A percentile compares a stretch with the other conserved stretches of the same genome.
These are phyloP conservation scores for Caenorhabditis drosophilae DNA, from an alignment of 2,888 invertebrate genomes.

Conservation along the genomic window DNA sequence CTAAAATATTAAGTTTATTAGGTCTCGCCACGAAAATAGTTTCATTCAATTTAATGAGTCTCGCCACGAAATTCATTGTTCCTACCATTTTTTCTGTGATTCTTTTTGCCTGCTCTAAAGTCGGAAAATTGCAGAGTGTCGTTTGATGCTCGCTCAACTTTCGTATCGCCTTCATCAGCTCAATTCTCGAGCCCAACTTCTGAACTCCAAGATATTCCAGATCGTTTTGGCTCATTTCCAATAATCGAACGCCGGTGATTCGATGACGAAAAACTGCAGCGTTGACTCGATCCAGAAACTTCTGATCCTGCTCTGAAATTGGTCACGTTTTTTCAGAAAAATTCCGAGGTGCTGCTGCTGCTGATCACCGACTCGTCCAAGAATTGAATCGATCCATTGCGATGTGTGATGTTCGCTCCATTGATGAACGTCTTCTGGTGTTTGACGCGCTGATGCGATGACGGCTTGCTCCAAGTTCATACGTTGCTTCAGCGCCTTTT, in stretches of 20 bases:
- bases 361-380: constrained; percentile 1
- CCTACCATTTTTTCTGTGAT: constrained; percentile 9
- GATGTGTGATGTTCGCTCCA: constrained; percentile 60
- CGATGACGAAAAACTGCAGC: constrained; percentile 49
- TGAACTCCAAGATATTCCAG: constrained; percentile 54
- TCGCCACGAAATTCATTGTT: too few relatives aligned
- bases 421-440: constrained; percentile 45
- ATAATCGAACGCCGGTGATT: constrained; percentile 55
- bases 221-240: constrained; percentile 57
- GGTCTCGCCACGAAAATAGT: too few relatives aligned
- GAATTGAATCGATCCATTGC: constrained; percentile 55
- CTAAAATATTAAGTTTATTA: too few relatives aligned
- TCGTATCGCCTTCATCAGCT: constrained; percentile 35
- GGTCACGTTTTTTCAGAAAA: neutral
- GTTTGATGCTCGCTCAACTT: constrained; percentile 30
- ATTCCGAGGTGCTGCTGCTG: constrained; percentile 4
- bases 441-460: constrained; percentile 23
- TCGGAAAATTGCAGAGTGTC: constrained; percentile 37
- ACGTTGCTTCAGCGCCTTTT: constrained; percentile 47
- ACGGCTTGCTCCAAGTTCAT: constrained; percentile 36
- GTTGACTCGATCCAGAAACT: constrained; percentile 48
- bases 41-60: too few relatives aligned
- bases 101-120: constrained; percentile 32
- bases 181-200: constrained; percentile 34
- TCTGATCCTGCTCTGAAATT: constrained; percentile 31